Evolutionary conservation across 2,113 vertebrate species (phyloP), one percentile per base, ranked within the genome.

Genomic region (Scartelaos histophorus): DNA sequence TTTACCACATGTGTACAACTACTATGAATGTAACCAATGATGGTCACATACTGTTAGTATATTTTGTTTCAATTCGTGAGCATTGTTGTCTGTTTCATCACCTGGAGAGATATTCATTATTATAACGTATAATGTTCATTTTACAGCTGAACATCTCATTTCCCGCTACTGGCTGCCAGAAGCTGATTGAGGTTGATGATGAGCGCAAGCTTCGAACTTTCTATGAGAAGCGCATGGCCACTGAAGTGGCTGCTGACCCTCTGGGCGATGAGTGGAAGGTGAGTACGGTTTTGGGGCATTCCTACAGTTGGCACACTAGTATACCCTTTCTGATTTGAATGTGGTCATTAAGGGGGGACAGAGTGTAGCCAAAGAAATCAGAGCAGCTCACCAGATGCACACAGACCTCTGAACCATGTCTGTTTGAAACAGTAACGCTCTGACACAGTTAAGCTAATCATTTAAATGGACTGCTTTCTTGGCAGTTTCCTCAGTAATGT

Each of bases 191-290:
- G 86, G 98, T 99, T 13, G 97, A 99, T 1, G 98, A 99, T 94
- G 97, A 99, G 73, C 95, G 97, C 1, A 99, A 99, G 73, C 93
- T 99, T n/a, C 94, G 97, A 4, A 97, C 95, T 0, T 99, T 99
- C 70, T 99, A 99, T 34, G 97, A 99, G 84, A 99, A 99, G 77
- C 95, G 97, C 0, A 99, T 99, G 97, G 97, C 98, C 71, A 95
- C 97, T 0, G 98, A 99, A 62, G 97, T 99, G 3, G 65, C 95
- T 0, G 98, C 97, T 22, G 97, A 99, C 70, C 92, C 96, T 17
- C 93, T 99, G 61, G 98, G 98, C 0, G 97, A 99, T 82, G 97
- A 99, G 70, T 98, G 97, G 98, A 99, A 99, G 95, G 98, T 99
- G 82, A 91, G 87, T 7, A 6, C 38, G 24, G 38, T 47, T 12